Evolutionary conservation across 2,888 invertebrate species (phyloP).

Genomic region (Habrosyne pyritoides): DNA sequence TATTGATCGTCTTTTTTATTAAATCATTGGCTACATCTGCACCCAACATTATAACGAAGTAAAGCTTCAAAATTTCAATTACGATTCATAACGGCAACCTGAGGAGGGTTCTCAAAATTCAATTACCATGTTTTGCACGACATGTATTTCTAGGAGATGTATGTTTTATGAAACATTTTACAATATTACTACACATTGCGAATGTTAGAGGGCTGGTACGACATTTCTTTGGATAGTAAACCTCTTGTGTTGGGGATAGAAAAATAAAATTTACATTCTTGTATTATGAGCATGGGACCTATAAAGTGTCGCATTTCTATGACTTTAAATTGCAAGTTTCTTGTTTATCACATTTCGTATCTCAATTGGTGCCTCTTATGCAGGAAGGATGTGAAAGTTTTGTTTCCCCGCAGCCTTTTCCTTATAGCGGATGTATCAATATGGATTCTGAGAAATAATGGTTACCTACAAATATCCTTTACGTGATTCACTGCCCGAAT

Average conservation of each 20-base stretch:
- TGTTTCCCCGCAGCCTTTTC: background rate
- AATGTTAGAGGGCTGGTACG: conserved; percentile 39
- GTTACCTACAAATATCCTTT: background rate
- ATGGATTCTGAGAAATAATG: background rate
- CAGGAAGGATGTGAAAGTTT: background rate
- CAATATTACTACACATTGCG: conserved; percentile 52
- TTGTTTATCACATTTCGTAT: background rate
- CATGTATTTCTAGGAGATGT: conserved; percentile 52
- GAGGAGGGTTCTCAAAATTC: conserved; percentile 64
- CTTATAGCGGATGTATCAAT: background rate
- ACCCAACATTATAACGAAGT: conserved; percentile 6
- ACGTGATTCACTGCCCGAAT: too few species aligned
- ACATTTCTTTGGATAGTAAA: conserved; percentile 45
- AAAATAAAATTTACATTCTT: conserved; percentile 53
- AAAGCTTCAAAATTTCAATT: conserved; percentile 31
- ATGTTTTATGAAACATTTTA: conserved; percentile 69
- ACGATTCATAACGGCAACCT: conserved; percentile 45
- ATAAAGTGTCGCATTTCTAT: conserved; percentile 27
- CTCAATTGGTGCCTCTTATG: background rate
- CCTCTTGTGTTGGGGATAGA: conserved; percentile 44
- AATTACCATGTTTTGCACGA: conserved; percentile 57
- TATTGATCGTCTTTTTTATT: background rate
- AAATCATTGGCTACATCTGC: conserved; percentile 1
- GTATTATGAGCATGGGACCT: conserved; percentile 42
- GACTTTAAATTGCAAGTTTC: conserved; percentile 6